These are phyloP conservation scores for Scomberomorus guttatus DNA, from an alignment of 2,797 vertebrate species.

Conservation along the genomic window DNA sequence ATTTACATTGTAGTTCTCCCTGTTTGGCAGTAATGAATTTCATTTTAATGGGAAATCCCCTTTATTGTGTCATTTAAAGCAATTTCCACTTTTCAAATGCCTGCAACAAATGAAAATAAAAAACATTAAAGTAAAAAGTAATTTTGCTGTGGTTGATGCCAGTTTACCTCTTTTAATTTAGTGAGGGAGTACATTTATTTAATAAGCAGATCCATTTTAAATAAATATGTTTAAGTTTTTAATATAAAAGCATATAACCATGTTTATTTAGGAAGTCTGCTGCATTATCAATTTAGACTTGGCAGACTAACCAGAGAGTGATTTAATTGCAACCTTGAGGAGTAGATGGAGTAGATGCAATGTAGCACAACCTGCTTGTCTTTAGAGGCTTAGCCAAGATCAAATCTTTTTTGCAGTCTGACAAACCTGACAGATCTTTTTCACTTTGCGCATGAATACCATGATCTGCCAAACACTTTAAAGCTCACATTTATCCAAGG, in stretches of 20 bases:
- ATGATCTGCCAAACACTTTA: slow-evolving; percentile 14
- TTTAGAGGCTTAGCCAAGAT: slow-evolving; percentile 18
- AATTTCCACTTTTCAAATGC: not conserved
- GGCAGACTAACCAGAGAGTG: slow-evolving; percentile 2
- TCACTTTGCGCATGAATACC: not conserved
- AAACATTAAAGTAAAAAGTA: not conserved
- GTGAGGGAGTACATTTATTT: not conserved
- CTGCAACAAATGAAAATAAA: not conserved
- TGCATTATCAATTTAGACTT: slow-evolving; percentile 27
- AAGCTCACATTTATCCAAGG: slow-evolving; percentile 1
- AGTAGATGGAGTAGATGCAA: slow-evolving; percentile 11
- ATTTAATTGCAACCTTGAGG: slow-evolving; percentile 20
- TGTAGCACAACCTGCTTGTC: slow-evolving; percentile 10
- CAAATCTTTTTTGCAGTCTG: slow-evolving; percentile 15
- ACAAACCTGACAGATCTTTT: slow-evolving; percentile 13
- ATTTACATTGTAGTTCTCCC: slow-evolving; percentile 20
- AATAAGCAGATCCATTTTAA: not conserved
- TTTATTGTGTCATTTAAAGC: slow-evolving; percentile 24
- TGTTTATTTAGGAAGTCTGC: slow-evolving; percentile 16
- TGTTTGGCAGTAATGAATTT: slow-evolving; percentile 26
- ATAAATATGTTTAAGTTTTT: slow-evolving; percentile 6
- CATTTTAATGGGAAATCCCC: slow-evolving; percentile 6
- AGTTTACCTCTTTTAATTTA: slow-evolving; percentile 18
- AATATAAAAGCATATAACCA: not conserved
- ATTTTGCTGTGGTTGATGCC: not conserved